A percentile compares a stretch with the other conserved stretches of the same genome.
Evolutionary conservation across 2,113 vertebrate genomes (phyloP).

Genomic region (Pseudolaguvia tuberculata): DNA sequence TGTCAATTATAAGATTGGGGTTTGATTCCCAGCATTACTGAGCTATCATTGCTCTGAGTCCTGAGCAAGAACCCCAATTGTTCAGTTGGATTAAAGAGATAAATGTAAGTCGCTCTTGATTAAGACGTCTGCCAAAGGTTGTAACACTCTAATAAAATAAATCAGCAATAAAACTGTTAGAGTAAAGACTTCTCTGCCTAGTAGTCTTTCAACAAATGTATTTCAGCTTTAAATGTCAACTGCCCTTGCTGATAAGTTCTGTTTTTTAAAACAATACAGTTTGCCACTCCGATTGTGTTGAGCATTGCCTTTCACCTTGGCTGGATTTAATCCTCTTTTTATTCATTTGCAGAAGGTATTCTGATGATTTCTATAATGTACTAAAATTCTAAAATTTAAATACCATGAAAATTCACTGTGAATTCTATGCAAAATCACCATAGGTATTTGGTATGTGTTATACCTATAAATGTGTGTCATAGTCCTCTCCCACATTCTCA

Average conservation of each 20-base stretch:
- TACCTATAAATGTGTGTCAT: conserved; percentile 17
- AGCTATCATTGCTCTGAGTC: no score
- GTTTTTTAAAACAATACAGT: not conserved
- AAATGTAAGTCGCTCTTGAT: no score
- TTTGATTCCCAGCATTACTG: no score
- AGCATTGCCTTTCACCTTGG: not conserved
- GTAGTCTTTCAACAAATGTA: not conserved
- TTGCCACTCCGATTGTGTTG: not conserved
- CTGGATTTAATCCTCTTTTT: not conserved
- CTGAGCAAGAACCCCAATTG: no score
- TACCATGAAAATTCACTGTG: not conserved
- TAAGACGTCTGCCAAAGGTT: not conserved
- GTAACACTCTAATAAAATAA: not conserved
- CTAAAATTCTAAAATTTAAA: not conserved
- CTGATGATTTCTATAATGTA: not conserved
- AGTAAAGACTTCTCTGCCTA: not conserved
- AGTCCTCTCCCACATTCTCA: conserved; percentile 28
- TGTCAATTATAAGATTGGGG: no score
- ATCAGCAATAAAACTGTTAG: no score
- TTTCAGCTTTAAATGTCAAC: not conserved
- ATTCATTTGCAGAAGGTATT: not conserved
- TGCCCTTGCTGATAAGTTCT: not conserved
- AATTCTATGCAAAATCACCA: conserved; percentile 1
- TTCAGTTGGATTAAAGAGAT: no score
- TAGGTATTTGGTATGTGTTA: conserved; percentile 2